Percentiles rank a stretch among this genome's conserved stretches.
phyloP scores from a whole-genome alignment of 2,113 vertebrate genomes.

The Phaetusa simplex region DNA sequence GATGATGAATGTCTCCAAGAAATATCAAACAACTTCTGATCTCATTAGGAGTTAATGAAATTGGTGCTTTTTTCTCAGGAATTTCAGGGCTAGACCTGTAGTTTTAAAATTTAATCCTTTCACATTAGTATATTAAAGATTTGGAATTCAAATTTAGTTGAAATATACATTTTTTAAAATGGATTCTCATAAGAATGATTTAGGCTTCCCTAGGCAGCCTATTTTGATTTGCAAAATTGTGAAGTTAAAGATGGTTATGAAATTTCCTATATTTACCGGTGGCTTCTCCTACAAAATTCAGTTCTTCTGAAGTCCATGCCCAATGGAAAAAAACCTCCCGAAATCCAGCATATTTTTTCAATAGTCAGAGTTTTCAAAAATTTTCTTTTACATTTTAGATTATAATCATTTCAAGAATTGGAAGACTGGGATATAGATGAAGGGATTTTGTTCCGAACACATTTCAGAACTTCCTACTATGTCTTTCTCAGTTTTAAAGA shows the following conservation, averaged over 20 bases:
- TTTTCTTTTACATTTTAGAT: neutral
- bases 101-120: neutral
- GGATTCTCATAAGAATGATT: neutral
- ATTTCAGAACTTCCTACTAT: neutral
- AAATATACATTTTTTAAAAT: neutral
- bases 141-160: neutral
- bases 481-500: neutral
- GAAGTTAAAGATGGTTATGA: neutral
- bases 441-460: neutral
- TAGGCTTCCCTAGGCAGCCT: neutral
- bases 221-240: neutral
- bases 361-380: neutral
- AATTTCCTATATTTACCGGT: neutral
- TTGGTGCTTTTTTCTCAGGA: neutral
- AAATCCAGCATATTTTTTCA: neutral
- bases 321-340: neutral
- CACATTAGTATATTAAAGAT: neutral
- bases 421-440: neutral
- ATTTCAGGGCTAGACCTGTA: neutral
- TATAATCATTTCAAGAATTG: accelerated
- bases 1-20: neutral
- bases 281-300: neutral
- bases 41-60: neutral
- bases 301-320: neutral
- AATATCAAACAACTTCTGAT: neutral